Evolutionary conservation across 2,888 invertebrate genomes (phyloP).

Genomic region (Pammene fasciana): DNA sequence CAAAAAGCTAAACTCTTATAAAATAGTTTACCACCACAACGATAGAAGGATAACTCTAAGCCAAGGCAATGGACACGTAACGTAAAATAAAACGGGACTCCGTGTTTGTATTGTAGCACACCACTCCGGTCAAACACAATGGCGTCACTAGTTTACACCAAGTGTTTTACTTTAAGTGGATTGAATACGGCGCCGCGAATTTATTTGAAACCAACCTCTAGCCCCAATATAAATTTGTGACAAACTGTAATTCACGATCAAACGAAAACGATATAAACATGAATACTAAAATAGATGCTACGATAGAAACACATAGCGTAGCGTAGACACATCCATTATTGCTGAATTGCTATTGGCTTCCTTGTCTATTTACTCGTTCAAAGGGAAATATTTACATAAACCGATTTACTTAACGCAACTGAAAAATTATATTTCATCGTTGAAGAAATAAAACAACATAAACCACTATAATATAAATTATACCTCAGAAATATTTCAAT

Average conservation of each 20-base stretch:
- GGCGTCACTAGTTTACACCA: constrained; percentile 5
- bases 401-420: constrained; percentile 63
- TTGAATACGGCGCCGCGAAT: constrained; percentile 14
- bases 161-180: constrained; percentile 8
- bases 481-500: constrained; percentile 58
- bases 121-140: constrained; percentile 9
- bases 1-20: constrained; percentile 57
- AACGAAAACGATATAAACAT: constrained; percentile 25
- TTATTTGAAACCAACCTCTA: constrained; percentile 27
- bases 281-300: constrained; percentile 45
- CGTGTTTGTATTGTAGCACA: background rate
- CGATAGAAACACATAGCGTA: constrained; percentile 44
- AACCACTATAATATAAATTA: constrained; percentile 51
- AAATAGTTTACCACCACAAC: constrained; percentile 62
- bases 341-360: constrained; percentile 54
- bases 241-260: constrained; percentile 40
- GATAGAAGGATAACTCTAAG: constrained; percentile 31
- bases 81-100: constrained; percentile 2
- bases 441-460: constrained; percentile 55
- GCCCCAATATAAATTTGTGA: constrained; percentile 41
- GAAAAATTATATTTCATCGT: constrained; percentile 56
- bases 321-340: constrained; percentile 51
- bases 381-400: constrained; percentile 78
- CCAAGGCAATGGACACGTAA: constrained; percentile 14
- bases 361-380: constrained; percentile 54